phyloP scores from a whole-genome alignment of 2,113 vertebrate genomes.

The Ceyx cyanopectus region DNA sequence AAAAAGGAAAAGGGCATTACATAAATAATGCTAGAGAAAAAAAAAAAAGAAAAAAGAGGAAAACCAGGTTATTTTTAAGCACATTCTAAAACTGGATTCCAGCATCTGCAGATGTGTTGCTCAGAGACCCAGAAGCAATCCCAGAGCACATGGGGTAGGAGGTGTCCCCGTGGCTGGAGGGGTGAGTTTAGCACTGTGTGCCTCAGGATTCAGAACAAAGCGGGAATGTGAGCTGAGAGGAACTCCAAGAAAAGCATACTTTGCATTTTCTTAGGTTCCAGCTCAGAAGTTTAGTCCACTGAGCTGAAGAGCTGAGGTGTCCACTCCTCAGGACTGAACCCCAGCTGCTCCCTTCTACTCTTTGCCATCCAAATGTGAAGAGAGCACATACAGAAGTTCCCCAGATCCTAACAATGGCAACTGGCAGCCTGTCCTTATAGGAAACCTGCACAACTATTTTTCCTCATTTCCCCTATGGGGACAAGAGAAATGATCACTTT shows the following conservation, averaged over 20 bases:
- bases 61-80: conserved; percentile 25
- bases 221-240: neutral
- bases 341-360: neutral
- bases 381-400: neutral
- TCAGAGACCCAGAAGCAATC: neutral
- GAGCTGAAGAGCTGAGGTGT: neutral
- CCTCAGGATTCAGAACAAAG: neutral
- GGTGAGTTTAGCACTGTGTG: neutral
- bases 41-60: conserved; percentile 33
- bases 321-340: neutral
- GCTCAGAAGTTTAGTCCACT: neutral
- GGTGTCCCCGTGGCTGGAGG: rapidly evolving
- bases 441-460: neutral
- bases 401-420: neutral
- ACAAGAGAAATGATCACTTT: neutral
- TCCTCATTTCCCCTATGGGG: neutral
- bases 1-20: conserved; percentile 27
- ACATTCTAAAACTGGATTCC: neutral
- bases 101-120: neutral
- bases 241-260: rapidly evolving
- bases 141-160: neutral
- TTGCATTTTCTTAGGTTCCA: neutral
- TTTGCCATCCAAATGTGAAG: neutral
- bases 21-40: conserved; percentile 11
- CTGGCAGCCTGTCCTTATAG: neutral